phyloP scores from a whole-genome alignment of 2,888 invertebrate species.

The Sialis fuliginosa region DNA sequence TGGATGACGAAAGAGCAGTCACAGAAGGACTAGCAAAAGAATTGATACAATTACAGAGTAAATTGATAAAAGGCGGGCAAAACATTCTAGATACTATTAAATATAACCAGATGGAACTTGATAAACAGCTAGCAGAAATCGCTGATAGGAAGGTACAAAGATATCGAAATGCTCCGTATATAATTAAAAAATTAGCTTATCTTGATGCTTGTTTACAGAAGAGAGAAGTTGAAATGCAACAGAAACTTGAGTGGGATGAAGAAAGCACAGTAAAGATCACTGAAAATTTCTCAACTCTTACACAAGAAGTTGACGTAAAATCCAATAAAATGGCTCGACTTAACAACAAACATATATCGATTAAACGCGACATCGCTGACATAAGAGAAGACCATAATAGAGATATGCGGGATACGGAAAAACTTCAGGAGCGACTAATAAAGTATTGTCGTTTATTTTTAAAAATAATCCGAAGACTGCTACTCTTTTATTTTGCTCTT shows the following conservation, averaged over 20 bases:
- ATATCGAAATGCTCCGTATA: too few relatives aligned
- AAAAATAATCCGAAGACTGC: neutral
- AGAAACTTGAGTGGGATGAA: slow-evolving; percentile 84
- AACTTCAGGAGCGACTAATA: slow-evolving; percentile 77
- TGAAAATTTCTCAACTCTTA: slow-evolving; percentile 78
- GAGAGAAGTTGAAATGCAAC: slow-evolving; percentile 78
- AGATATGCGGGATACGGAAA: slow-evolving; percentile 83
- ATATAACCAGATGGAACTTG: slow-evolving; percentile 78
- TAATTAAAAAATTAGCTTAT: too few relatives aligned
- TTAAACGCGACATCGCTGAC: slow-evolving; percentile 64
- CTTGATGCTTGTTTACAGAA: too few relatives aligned
- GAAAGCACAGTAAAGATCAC: slow-evolving; percentile 80
- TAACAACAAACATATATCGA: slow-evolving; percentile 58
- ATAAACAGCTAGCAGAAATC: slow-evolving; percentile 71
- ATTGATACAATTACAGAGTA: slow-evolving; percentile 75
- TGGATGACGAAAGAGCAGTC: slow-evolving; percentile 35
- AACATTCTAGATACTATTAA: slow-evolving; percentile 92
- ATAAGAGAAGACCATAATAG: slow-evolving; percentile 75
- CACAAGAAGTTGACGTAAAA: slow-evolving; percentile 95
- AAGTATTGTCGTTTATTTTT: slow-evolving; percentile 25
- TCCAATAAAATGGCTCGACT: slow-evolving; percentile 85
- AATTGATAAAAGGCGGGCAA: slow-evolving; percentile 85
- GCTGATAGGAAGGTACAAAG: slow-evolving; percentile 74
- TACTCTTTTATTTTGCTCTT: too few relatives aligned
- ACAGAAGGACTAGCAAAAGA: slow-evolving; percentile 61